Evolutionary conservation across 2,888 invertebrate genomes (phyloP).

Genomic region (Nomada ferruginata): DNA sequence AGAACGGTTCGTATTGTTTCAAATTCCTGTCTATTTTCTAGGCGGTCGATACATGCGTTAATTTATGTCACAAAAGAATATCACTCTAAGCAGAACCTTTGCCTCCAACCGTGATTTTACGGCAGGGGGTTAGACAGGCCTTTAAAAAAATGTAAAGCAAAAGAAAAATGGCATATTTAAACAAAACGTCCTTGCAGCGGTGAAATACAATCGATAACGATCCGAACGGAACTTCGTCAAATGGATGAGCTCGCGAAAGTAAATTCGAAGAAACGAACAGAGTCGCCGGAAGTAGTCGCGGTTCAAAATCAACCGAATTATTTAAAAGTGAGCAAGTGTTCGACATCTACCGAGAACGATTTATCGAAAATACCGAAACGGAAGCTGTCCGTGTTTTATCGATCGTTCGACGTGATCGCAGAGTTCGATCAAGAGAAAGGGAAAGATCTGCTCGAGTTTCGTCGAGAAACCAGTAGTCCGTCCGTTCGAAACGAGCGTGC

Average conservation of each 20-base stretch:
- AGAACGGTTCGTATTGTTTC: too few species aligned
- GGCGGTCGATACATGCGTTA: too few species aligned
- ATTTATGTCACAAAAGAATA: too few species aligned
- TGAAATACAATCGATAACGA: background rate
- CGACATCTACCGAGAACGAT: background rate
- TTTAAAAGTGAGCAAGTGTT: background rate
- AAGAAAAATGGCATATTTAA: background rate
- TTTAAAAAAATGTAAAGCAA: too few species aligned
- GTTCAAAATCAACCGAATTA: background rate
- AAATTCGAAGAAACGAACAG: background rate
- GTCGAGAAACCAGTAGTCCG: constrained; percentile 59
- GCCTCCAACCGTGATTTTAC: too few species aligned
- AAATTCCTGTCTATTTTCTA: too few species aligned
- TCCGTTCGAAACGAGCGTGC: constrained; percentile 17
- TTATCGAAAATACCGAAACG: constrained; percentile 64
- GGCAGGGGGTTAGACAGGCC: too few species aligned
- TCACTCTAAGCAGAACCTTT: too few species aligned
- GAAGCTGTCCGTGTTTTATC: constrained; percentile 77
- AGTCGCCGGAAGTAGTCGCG: background rate
- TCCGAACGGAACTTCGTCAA: background rate
- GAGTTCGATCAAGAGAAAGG: constrained; percentile 25
- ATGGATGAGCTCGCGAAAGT: constrained; percentile 36
- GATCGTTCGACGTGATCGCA: constrained; percentile 74
- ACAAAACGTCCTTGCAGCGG: background rate
- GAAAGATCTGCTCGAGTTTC: constrained; percentile 31